Base-by-base conservation (phyloP, 2,888 invertebrate species). In the Drosophila austrosaltans region DNA sequence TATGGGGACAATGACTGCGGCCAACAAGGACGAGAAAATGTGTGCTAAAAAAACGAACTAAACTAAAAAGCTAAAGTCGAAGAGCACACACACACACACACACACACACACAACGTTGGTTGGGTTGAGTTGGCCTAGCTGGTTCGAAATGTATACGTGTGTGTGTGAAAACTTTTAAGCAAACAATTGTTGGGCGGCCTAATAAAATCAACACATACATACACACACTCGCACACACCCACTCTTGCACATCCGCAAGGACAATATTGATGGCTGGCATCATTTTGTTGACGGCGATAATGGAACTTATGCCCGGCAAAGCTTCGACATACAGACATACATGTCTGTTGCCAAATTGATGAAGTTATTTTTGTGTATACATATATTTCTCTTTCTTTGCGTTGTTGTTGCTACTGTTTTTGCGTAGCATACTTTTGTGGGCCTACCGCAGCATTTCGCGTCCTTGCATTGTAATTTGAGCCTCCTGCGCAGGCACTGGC, bases 141-240 rank as follows among this genome's bases (percentile, higher is more conserved):
- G 44, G 44, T 2, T 22, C 54, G 66, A 16, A 63, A 12, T 60
- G 69, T 36, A 8, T 60, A 66, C 70, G 63, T 72, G 66, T 75
- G 77, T 73, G 69, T 62, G 63, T 40, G 25, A 75, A 87, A 85
- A 85, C 81, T 87, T 87, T 85, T 74, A 75, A 87, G 72, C 85
- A 85, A 85, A 87, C 87, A 84, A 82, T 84, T 81, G 79, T 57
- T 66, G 62, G 68, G 71, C 69, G 75, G 82, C 79, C 82, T 78
- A 81, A 86, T 86, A 83, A 83, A 86, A 79, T 79, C 79, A 72
- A 64, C 80, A 71, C 72, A 69, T 61, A 63, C 44, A 66, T 10
- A 39, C 25, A 25, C 3, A 7, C 42, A 20, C n/a, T 22, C 7
- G 53, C 54, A 2, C 22, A 39, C 67, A 48, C 57, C 25, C 61